phyloP scores from a whole-genome alignment of 1,140 invertebrate genomes.

The Drosophila fuyamai region DNA sequence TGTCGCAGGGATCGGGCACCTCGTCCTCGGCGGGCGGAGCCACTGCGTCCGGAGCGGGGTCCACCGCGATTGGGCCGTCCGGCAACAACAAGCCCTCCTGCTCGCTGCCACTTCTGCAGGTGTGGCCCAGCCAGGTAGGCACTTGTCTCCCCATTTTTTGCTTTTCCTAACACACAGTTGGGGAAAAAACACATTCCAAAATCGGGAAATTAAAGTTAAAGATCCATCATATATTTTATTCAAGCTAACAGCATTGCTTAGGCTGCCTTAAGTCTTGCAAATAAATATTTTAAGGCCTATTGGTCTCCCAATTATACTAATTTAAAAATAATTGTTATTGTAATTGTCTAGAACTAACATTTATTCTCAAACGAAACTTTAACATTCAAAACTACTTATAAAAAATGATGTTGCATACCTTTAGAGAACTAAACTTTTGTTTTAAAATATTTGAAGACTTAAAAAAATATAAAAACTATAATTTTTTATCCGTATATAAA shows the following conservation, averaged over 20 bases:
- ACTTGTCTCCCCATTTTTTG: constrained; percentile 10
- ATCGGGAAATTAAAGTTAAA: neutral
- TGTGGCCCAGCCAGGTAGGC: constrained; percentile 87
- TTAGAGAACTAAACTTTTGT: neutral
- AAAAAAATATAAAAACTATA: no score
- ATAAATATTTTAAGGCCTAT: neutral
- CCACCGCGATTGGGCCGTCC: constrained; percentile 33
- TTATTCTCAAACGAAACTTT: no score
- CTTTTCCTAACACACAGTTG: neutral
- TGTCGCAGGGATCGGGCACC: constrained; percentile 75
- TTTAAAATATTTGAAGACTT: neutral
- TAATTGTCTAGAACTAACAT: no score
- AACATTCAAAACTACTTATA: no score
- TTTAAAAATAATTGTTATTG: neutral
- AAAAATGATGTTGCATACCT: neutral
- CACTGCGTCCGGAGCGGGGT: constrained; percentile 22
- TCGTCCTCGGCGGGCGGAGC: constrained; percentile 53
- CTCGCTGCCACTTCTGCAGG: constrained; percentile 88
- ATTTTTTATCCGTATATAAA: no score
- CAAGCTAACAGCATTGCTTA: neutral
- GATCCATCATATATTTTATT: neutral
- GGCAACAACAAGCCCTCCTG: constrained; percentile 85
- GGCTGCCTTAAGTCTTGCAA: neutral
- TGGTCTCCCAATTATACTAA: no score
- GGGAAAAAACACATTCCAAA: constrained; percentile 20